These are phyloP conservation scores for Nibea albiflora DNA, from an alignment of 2,113 vertebrate species.

Conservation along the genomic window DNA sequence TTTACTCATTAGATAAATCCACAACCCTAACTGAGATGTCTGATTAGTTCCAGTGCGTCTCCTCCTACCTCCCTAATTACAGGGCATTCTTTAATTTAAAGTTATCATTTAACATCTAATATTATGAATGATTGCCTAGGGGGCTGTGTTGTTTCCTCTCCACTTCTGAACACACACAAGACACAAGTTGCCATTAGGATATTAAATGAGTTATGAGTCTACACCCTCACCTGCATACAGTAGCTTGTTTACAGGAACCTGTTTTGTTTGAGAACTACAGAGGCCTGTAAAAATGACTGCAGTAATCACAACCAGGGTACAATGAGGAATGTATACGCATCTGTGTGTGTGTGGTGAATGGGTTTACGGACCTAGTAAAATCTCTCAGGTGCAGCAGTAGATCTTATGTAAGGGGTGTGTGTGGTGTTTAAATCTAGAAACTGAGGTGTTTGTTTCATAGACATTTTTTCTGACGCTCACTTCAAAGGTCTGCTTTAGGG, in stretches of 20 bases:
- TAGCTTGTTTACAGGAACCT: constrained; percentile 36
- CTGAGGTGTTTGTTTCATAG: neutral
- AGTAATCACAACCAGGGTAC: constrained; percentile 40
- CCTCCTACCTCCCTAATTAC: constrained; percentile 25
- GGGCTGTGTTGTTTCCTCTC: neutral
- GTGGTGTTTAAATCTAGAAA: neutral
- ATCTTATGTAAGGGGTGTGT: neutral
- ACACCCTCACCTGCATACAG: constrained; percentile 1
- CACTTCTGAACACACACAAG: neutral
- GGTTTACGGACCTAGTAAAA: constrained; percentile 58
- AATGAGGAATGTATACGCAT: neutral
- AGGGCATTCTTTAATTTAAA: constrained; percentile 12
- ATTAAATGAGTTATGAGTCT: constrained; percentile 1
- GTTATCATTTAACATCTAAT: constrained; percentile 14
- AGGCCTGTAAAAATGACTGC: constrained; percentile 40
- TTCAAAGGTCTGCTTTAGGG: neutral
- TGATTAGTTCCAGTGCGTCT: neutral
- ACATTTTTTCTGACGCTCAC: neutral
- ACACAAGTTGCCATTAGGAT: neutral
- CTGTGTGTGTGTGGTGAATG: neutral
- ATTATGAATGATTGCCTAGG: neutral
- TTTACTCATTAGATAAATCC: constrained; percentile 39
- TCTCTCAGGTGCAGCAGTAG: constrained; percentile 44
- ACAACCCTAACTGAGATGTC: constrained; percentile 18
- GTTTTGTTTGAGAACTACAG: constrained; percentile 20